These are phyloP conservation scores for Myrmophylax atrothorax DNA, from an alignment of 2,113 vertebrate genomes.

Conservation along the genomic window DNA sequence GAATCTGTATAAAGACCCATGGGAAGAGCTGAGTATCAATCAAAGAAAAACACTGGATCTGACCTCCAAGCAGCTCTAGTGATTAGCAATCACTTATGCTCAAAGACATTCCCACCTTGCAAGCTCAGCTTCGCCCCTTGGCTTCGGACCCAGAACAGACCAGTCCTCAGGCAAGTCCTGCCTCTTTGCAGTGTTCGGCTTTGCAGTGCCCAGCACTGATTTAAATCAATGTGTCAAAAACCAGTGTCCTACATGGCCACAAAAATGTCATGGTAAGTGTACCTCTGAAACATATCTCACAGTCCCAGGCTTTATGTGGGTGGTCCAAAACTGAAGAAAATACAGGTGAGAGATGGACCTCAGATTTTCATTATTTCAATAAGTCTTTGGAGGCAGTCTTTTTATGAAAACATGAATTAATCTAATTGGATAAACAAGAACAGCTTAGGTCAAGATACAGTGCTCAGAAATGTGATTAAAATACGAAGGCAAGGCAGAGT, in stretches of 20 bases:
- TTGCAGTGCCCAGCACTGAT: background rate
- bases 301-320: background rate
- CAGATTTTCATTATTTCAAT: background rate
- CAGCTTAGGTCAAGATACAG: background rate
- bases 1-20: background rate
- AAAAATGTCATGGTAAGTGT: background rate
- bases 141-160: background rate
- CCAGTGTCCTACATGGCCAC: background rate
- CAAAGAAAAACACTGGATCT: background rate
- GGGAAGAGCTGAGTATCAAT: background rate
- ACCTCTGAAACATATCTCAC: background rate
- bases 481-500: background rate
- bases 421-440: background rate
- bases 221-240: background rate
- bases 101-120: slow-evolving; percentile 23
- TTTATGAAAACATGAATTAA: background rate
- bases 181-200: background rate
- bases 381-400: background rate
- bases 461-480: background rate
- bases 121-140: slow-evolving; percentile 13
- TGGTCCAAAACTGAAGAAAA: background rate
- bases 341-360: background rate
- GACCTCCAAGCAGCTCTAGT: background rate
- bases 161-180: background rate
- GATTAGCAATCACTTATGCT: background rate